phyloP scores from a whole-genome alignment of 2,113 vertebrate genomes.

The Thermophis baileyi region DNA sequence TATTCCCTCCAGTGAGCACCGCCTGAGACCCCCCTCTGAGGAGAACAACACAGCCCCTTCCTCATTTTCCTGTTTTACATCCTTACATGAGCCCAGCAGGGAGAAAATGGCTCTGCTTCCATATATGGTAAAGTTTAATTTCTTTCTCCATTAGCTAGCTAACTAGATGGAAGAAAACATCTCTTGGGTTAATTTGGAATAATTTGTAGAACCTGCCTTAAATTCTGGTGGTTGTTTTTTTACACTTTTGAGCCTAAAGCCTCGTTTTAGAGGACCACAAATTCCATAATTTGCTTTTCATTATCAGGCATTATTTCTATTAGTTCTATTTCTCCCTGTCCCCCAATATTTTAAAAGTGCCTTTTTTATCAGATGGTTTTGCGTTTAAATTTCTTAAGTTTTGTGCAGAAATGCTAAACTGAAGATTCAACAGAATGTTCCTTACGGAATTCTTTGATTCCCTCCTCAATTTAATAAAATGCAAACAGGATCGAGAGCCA shows the following conservation, averaged over 20 bases:
- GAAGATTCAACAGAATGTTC: not conserved
- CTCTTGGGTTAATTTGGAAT: constrained; percentile 4
- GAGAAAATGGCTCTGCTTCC: not conserved
- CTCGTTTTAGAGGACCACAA: not conserved
- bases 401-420: not conserved
- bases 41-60: constrained; percentile 32
- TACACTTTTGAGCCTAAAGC: not conserved
- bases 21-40: not conserved
- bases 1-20: not conserved
- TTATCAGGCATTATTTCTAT: not conserved
- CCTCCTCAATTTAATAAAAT: not conserved
- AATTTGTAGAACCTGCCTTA: not conserved
- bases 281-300: not conserved
- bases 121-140: not conserved
- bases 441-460: not conserved
- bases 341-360: not conserved
- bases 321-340: not conserved
- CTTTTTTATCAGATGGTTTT: not conserved
- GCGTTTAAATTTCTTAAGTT: not conserved
- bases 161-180: not conserved
- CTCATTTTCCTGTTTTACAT: constrained; percentile 28
- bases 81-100: constrained; percentile 9
- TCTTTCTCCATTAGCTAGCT: not conserved
- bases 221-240: not conserved
- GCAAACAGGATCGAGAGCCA: not conserved